Evolutionary conservation across 2,888 invertebrate species (phyloP).

Genomic region (Orthosia cruda): DNA sequence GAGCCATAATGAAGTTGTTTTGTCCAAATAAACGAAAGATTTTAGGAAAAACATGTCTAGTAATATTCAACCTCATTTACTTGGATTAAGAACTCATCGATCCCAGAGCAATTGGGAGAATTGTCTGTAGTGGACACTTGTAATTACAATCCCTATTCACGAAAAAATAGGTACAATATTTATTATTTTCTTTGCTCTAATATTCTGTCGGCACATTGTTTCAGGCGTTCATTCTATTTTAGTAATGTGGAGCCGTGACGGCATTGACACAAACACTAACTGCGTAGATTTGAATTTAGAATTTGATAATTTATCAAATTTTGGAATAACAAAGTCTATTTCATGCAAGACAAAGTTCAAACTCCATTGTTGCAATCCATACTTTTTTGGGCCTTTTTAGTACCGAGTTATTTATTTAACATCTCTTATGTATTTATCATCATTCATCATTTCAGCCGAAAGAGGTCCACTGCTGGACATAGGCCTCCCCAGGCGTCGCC

Average conservation of each 20-base stretch:
- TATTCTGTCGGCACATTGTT: slow-evolving; percentile 69
- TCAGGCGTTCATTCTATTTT: slow-evolving; percentile 64
- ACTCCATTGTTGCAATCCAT: no score
- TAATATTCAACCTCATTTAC: neutral
- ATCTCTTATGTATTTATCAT: no score
- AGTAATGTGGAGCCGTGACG: slow-evolving; percentile 74
- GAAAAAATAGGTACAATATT: slow-evolving; percentile 37
- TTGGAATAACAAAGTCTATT: no score
- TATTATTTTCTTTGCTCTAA: slow-evolving; percentile 67
- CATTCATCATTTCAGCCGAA: no score
- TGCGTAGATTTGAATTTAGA: no score
- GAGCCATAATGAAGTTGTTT: slow-evolving; percentile 2
- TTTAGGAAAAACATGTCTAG: neutral
- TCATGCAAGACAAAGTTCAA: no score
- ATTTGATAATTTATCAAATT: no score
- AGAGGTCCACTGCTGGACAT: no score
- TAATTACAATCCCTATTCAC: slow-evolving; percentile 18
- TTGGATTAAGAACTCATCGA: neutral
- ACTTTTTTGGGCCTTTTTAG: no score
- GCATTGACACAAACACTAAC: slow-evolving; percentile 44
- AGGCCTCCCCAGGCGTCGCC: no score
- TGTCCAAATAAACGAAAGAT: neutral
- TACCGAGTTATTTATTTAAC: no score
- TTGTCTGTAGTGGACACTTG: slow-evolving; percentile 2
- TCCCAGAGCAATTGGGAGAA: neutral